A percentile compares a stretch with the other conserved stretches of the same genome.
phyloP scores from a whole-genome alignment of 92 coral and sea anemone genomes.

The Paramuricea clavata region DNA sequence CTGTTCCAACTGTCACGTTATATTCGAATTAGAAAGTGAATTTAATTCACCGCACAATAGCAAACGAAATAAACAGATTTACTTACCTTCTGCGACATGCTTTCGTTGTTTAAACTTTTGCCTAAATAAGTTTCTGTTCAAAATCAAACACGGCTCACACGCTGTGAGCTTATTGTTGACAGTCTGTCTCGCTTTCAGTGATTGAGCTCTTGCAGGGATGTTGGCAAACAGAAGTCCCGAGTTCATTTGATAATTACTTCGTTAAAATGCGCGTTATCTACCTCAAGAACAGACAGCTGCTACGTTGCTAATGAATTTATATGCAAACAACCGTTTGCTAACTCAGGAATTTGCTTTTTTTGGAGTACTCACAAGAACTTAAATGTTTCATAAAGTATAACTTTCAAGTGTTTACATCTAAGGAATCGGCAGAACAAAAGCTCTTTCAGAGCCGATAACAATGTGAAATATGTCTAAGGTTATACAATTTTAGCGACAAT shows the following conservation, averaged over 20 bases:
- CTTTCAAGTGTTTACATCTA: background rate
- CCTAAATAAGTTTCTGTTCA: background rate
- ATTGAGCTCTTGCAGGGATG: background rate
- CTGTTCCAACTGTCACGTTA: background rate
- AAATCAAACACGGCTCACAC: background rate
- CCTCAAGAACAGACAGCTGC: background rate
- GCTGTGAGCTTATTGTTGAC: background rate
- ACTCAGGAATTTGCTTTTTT: background rate
- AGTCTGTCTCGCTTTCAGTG: too few species aligned
- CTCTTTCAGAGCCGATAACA: background rate
- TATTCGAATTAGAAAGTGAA: background rate
- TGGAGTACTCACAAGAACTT: background rate
- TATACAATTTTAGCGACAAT: background rate
- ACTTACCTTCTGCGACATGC: background rate
- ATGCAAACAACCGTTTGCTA: background rate
- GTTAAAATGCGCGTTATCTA: slow-evolving; percentile 1
- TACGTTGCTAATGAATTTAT: background rate
- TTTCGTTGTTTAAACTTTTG: too few species aligned
- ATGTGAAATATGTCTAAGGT: background rate
- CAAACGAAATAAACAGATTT: background rate
- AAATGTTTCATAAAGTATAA: background rate
- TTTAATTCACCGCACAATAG: background rate
- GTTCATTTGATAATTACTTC: background rate
- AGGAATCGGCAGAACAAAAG: background rate
- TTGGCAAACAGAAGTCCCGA: background rate